phyloP scores from a whole-genome alignment of 2,113 vertebrate genomes.

The Turnix velox region DNA sequence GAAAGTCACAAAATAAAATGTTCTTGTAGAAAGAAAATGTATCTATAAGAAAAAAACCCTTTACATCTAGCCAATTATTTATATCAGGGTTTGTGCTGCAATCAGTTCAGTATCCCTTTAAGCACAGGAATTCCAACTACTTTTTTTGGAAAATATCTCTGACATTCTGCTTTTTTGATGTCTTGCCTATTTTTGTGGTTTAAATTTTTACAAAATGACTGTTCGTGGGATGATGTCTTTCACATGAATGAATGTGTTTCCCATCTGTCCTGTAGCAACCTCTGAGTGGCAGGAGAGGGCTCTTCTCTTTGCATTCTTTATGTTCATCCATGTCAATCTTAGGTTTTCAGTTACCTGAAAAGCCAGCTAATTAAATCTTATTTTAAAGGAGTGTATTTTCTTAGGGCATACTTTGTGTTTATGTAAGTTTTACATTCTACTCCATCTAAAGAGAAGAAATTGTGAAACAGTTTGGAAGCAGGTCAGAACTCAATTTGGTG shows the following conservation, averaged over 20 bases:
- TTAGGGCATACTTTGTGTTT: not conserved
- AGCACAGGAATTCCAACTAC: not conserved
- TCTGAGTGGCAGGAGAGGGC: not conserved
- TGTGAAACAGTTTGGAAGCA: not conserved
- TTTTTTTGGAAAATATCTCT: not conserved
- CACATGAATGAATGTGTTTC: not conserved
- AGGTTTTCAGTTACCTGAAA: not conserved
- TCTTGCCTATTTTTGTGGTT: not conserved
- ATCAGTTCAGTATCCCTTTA: not conserved
- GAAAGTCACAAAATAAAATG: not conserved
- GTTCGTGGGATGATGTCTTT: not conserved
- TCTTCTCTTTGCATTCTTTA: not conserved
- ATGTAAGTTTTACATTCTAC: not conserved
- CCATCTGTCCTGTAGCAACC: not conserved
- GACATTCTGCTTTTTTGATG: not conserved
- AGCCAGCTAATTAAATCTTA: not conserved
- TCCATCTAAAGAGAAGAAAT: not conserved
- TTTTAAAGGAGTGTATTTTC: not conserved
- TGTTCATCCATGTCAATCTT: accelerated
- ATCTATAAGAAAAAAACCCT: not conserved
- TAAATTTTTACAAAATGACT: not conserved
- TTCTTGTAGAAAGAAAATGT: not conserved
- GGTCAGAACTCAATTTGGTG: not conserved
- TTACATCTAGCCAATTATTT: not conserved
- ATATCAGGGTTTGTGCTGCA: not conserved